Conservation (phyloP, 2,888 invertebrate species). For the Tinea semifulvella region DNA sequence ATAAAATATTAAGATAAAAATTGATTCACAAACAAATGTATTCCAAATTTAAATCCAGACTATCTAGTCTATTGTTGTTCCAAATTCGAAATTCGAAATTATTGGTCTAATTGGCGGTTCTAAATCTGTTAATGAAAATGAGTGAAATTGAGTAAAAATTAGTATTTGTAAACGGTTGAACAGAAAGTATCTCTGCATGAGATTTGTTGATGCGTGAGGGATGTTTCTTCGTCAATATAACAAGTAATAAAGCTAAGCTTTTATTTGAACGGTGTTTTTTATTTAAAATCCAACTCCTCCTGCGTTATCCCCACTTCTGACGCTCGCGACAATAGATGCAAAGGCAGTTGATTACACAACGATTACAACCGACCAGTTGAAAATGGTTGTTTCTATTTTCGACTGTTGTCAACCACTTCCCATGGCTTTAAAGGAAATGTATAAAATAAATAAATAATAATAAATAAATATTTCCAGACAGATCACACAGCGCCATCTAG, state of each 20-base stretch:
- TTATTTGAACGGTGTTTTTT: conserved; percentile 68
- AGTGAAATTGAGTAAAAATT: conserved; percentile 32
- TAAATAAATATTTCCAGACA: no score
- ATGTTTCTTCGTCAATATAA: conserved; percentile 73
- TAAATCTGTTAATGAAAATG: conserved; percentile 51
- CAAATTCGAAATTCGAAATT: conserved; percentile 39
- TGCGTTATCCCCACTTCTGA: not conserved
- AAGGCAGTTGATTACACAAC: no score
- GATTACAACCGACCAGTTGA: no score
- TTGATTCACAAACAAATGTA: conserved; percentile 37
- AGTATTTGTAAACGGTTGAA: conserved; percentile 40
- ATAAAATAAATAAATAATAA: no score
- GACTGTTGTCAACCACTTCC: no score
- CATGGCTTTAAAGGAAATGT: no score
- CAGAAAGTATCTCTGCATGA: conserved; percentile 47
- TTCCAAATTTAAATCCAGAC: conserved; percentile 26
- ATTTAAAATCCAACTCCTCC: conserved; percentile 29
- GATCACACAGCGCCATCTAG: no score
- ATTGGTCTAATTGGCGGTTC: conserved; percentile 48
- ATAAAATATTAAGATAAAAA: conserved; percentile 42
- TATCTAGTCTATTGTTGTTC: conserved; percentile 27
- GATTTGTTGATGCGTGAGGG: conserved; percentile 61
- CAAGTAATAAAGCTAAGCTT: conserved; percentile 81
- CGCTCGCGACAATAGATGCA: no score
- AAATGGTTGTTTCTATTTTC: no score